phyloP scores from a whole-genome alignment of 2,797 vertebrate species.

The Malurus leucopterus region DNA sequence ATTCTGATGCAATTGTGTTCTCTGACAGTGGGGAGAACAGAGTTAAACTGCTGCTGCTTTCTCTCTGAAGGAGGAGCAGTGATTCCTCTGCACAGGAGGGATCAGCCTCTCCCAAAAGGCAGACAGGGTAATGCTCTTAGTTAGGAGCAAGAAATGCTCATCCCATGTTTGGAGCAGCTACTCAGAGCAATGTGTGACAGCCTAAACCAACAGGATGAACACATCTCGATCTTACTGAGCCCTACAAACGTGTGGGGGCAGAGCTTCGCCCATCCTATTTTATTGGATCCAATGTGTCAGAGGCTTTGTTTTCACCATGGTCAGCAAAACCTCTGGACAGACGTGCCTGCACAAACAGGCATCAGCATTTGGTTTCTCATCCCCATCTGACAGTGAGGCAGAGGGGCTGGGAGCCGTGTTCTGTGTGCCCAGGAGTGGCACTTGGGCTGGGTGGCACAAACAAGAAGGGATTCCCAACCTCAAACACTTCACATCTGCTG shows the following conservation, averaged over 20 bases:
- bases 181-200: fast-evolving
- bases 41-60: neutral
- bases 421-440: neutral
- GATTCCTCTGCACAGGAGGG: neutral
- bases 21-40: conserved; percentile 23
- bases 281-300: neutral
- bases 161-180: neutral
- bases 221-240: neutral
- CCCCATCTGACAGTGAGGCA: neutral
- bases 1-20: conserved; percentile 42
- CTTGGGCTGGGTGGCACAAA: fast-evolving
- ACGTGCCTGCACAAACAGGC: neutral
- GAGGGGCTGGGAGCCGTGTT: neutral
- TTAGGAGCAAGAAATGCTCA: neutral
- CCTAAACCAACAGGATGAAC: neutral
- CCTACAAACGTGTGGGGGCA: neutral
- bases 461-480: neutral
- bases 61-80: neutral
- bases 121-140: neutral
- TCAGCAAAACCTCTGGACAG: neutral
- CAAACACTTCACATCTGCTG: neutral
- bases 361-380: neutral
- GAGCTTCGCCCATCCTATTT: neutral
- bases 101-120: neutral
- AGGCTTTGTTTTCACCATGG: neutral